Evolutionary conservation across 1,140 invertebrate genomes (phyloP).

Genomic region (Drosophila biarmipes): DNA sequence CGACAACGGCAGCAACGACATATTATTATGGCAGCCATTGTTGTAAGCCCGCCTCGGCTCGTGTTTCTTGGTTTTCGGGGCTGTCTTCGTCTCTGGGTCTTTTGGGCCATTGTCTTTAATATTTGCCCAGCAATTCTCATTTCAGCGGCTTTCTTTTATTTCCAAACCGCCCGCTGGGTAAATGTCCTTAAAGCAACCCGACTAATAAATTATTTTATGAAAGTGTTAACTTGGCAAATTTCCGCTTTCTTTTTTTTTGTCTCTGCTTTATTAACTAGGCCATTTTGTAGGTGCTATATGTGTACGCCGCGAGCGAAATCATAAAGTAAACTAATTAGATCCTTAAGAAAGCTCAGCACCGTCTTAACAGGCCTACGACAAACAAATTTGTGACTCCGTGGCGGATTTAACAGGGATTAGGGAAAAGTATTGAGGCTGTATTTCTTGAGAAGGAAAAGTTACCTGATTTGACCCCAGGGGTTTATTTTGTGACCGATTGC

Average conservation of each 20-base stretch:
- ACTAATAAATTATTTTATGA: constrained; percentile 81
- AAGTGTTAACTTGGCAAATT: constrained; percentile 79
- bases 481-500: constrained; percentile 17
- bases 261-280: constrained; percentile 58
- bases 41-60: constrained; percentile 62
- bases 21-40: constrained; percentile 80
- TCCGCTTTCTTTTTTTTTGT: constrained; percentile 27
- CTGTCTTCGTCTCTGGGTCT: background rate
- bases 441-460: background rate
- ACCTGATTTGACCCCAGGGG: background rate
- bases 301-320: constrained; percentile 21
- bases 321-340: constrained; percentile 75
- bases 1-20: constrained; percentile 52
- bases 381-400: constrained; percentile 33
- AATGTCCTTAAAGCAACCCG: constrained; percentile 45
- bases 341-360: constrained; percentile 27
- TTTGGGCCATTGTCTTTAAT: constrained; percentile 66
- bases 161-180: constrained; percentile 48
- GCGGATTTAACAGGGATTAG: constrained; percentile 21
- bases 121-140: constrained; percentile 71
- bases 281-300: constrained; percentile 20
- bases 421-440: background rate
- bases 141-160: constrained; percentile 60
- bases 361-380: constrained; percentile 30
- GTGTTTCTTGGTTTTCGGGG: constrained; percentile 30